Evolutionary conservation across 2,888 invertebrate species (phyloP).

Genomic region (Alentia gelatinosa): DNA sequence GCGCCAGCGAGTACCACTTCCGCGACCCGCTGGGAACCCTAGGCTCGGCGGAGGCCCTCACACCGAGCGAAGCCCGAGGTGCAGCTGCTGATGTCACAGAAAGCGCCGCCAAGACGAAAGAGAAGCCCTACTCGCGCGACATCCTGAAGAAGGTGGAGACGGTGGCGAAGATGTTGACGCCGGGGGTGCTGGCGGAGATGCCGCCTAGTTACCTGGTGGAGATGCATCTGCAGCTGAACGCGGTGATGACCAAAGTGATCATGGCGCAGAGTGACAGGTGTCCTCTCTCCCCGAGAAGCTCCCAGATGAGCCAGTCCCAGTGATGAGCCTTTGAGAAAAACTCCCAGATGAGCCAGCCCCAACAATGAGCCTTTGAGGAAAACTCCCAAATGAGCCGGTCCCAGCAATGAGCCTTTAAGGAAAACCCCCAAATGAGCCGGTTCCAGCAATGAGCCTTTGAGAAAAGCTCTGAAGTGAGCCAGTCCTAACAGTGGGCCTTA

Average conservation of each 20-base stretch:
- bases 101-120: not conserved
- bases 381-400: too few relatives aligned
- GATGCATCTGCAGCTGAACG: slow-evolving; percentile 14
- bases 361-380: too few relatives aligned
- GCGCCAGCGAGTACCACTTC: not conserved
- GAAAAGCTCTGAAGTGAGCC: too few relatives aligned
- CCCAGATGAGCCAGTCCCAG: not conserved
- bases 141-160: not conserved
- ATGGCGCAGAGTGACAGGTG: slow-evolving; percentile 8
- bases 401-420: too few relatives aligned
- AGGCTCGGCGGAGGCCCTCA: not conserved
- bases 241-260: slow-evolving; percentile 42
- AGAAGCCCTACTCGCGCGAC: not conserved
- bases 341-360: too few relatives aligned
- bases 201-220: not conserved
- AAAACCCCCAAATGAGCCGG: too few relatives aligned
- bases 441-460: too few relatives aligned
- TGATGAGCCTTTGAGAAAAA: too few relatives aligned
- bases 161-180: not conserved
- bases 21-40: not conserved
- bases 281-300: not conserved
- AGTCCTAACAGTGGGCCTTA: too few relatives aligned
- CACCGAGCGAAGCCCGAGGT: not conserved
- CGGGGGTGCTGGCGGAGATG: not conserved
- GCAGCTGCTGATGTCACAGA: not conserved